Evolutionary conservation across 2,113 vertebrate species (phyloP).

Genomic region (Conger conger): DNA sequence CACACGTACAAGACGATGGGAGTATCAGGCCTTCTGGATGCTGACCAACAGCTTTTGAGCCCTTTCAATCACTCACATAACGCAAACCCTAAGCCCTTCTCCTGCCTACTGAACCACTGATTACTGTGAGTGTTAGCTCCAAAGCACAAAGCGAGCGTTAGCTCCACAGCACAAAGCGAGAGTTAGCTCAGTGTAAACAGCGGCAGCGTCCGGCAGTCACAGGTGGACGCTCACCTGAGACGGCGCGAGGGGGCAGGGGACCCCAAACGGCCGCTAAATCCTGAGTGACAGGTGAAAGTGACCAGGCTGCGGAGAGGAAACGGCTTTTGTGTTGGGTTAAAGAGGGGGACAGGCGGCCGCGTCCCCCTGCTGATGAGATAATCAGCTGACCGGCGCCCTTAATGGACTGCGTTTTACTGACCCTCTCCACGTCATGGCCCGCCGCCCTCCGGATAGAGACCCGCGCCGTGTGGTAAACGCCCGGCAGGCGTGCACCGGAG

Average conservation of each 20-base stretch:
- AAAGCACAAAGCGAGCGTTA: background rate
- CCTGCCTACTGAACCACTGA: background rate
- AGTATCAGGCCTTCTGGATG: background rate
- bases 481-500: background rate
- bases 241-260: background rate
- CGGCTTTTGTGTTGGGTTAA: conserved; percentile 64
- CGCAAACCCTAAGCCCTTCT: background rate
- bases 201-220: conserved; percentile 26
- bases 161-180: background rate
- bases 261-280: conserved; percentile 28
- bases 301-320: conserved; percentile 47
- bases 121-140: background rate
- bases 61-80: background rate
- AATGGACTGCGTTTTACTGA: conserved; percentile 17
- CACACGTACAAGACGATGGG: too few species aligned
- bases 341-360: conserved; percentile 36
- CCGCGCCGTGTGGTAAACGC: background rate
- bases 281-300: conserved; percentile 72
- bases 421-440: background rate
- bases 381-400: conserved; percentile 30
- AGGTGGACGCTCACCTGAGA: conserved; percentile 48
- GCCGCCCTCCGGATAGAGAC: conserved; percentile 5
- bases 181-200: background rate
- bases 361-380: conserved; percentile 39
- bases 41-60: background rate